Conservation (phyloP, 2,797 vertebrate genomes). For the Huso huso region DNA sequence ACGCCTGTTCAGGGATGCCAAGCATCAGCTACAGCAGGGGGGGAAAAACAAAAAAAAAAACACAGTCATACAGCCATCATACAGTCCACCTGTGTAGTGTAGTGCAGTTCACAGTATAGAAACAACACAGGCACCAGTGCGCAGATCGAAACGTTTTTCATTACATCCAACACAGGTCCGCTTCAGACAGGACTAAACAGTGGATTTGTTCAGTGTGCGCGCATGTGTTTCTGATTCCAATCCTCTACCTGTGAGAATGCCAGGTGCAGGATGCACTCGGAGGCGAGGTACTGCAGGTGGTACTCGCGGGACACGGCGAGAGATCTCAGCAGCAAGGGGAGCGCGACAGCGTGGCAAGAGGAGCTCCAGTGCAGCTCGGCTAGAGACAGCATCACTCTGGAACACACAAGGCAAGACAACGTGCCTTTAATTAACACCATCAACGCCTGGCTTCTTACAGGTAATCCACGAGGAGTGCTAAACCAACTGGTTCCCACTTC, state of each 20-base stretch:
- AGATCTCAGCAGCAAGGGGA: slow-evolving; percentile 88
- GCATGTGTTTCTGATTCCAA: too few species aligned
- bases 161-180: not conserved
- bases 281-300: slow-evolving; percentile 83
- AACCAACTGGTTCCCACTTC: not conserved
- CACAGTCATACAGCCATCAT: not conserved
- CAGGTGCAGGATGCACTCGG: slow-evolving; percentile 83
- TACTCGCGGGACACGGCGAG: slow-evolving; percentile 79
- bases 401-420: not conserved
- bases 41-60: not conserved
- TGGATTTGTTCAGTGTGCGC: too few species aligned
- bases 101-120: not conserved
- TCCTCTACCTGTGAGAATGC: slow-evolving; percentile 84
- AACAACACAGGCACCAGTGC: not conserved
- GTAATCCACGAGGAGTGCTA: not conserved
- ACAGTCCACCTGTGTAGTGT: not conserved
- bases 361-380: slow-evolving; percentile 92
- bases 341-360: slow-evolving; percentile 76
- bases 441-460: not conserved
- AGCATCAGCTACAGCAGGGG: slow-evolving; percentile 76
- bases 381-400: slow-evolving; percentile 78
- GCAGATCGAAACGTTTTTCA: not conserved
- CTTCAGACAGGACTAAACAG: not conserved
- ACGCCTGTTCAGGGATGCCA: slow-evolving; percentile 84
- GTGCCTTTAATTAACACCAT: not conserved